Base-by-base conservation (phyloP, 2,888 invertebrate genomes). In the Clanis bilineata region DNA sequence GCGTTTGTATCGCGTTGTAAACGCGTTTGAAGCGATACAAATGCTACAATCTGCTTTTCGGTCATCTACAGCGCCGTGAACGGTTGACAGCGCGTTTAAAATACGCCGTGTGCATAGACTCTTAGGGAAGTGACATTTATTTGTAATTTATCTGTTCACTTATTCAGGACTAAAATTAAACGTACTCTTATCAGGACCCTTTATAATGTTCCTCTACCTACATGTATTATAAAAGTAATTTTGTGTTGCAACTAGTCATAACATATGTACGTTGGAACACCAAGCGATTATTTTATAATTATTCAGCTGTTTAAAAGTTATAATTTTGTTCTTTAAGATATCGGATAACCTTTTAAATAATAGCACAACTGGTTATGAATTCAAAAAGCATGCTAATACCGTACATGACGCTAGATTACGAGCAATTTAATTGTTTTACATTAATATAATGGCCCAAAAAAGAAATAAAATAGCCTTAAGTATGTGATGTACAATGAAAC, bases 341-440 rank as follows among this genome's bases (percentile, higher is more conserved):
- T 51, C 51, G 28, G 28, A 51, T 51, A 51, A 51, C 51, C 51
- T 51, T 51, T 51, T 51, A 32, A 45, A 51, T 51, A 51, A 51
- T 32, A 32, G 18, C 32, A 51, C 51, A 28, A 41, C 41, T 41
- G 15, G 10, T 25, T 25, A 18, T 32, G 15, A 32, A 51, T 18
- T 18, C 18, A 18, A 32, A 51, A 51, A 43, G 23, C 23, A 39
- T 25, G 18, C n/a, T 25, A 9, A 25, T 18, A 41, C 18, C 25
- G 15, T 39, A 47, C 15, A 15, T 32, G 15, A 51, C 10, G 51
- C 28, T 18, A 18, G 32, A 51, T 51, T 15, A 51, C 4, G 18
- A 15, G 18, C 41, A 21, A 18, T 32, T 51, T 32, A 18, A 51
- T 32, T 18, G 10, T 32, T 51, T 32, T 18, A 51, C 21, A 32